Evolutionary conservation across 2,797 vertebrate genomes (phyloP).

Genomic region (Tolypeutes matacus): DNA sequence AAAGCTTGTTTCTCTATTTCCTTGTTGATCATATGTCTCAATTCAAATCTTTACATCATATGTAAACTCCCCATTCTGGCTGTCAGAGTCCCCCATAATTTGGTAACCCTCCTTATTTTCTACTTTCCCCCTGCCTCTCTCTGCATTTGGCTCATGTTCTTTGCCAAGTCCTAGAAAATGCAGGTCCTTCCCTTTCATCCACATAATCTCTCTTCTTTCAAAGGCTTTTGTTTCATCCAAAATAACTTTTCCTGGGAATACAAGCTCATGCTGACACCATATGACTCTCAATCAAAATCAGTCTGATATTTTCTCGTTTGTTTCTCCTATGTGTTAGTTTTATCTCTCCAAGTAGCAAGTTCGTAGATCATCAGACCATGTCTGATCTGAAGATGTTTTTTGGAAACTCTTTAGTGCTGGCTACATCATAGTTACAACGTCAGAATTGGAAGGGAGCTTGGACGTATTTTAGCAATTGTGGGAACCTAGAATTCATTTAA

Average conservation of each 20-base stretch:
- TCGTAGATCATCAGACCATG: background rate
- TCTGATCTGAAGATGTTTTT: background rate
- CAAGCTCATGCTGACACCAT: background rate
- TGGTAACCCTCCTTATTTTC: background rate
- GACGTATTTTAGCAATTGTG: background rate
- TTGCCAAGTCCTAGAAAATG: background rate
- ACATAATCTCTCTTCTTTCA: background rate
- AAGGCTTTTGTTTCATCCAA: background rate
- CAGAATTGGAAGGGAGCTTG: conserved; percentile 19
- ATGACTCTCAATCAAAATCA: background rate
- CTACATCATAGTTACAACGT: background rate
- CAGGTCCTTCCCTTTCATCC: background rate
- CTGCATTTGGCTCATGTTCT: background rate
- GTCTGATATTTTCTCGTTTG: background rate
- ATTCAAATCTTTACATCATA: background rate
- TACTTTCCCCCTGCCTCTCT: background rate
- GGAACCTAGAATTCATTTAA: background rate
- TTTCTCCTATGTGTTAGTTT: background rate
- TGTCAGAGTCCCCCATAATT: background rate
- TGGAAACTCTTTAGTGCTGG: background rate
- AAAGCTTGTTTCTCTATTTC: background rate
- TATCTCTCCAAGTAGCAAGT: background rate
- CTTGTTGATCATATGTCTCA: conserved; percentile 22
- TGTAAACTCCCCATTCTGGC: background rate
- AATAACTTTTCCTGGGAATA: background rate